phyloP scores from a whole-genome alignment of 2,888 invertebrate species.

The Andrena trimmerana region DNA sequence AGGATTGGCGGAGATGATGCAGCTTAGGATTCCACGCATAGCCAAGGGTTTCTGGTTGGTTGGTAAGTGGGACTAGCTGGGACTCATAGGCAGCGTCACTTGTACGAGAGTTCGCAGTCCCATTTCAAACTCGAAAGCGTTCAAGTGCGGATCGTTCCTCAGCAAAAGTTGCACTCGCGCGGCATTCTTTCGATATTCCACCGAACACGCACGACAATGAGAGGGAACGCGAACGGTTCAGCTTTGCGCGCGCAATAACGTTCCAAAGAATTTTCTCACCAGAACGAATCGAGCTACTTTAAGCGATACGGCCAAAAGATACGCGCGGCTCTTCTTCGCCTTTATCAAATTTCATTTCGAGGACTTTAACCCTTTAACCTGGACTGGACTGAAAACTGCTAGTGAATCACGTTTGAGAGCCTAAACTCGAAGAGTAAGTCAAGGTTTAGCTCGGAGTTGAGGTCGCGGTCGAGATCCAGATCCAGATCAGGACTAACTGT shows the following conservation, averaged over 20 bases:
- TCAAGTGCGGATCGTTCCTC: slow-evolving; percentile 63
- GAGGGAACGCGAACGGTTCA: not conserved
- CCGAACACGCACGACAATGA: slow-evolving; percentile 2
- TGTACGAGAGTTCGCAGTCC: slow-evolving; percentile 84
- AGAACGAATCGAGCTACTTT: too few species aligned
- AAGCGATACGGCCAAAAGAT: too few species aligned
- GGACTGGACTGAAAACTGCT: not conserved
- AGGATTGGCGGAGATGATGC: slow-evolving; percentile 81
- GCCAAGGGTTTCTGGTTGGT: slow-evolving; percentile 83
- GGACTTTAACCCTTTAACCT: not conserved
- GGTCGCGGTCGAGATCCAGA: slow-evolving; percentile 38
- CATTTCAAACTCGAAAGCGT: slow-evolving; percentile 81
- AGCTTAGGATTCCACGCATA: slow-evolving; percentile 82
- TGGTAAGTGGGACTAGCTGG: slow-evolving; percentile 85
- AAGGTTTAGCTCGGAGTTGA: not conserved
- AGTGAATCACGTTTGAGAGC: slow-evolving; percentile 6
- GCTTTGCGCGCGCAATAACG: not conserved
- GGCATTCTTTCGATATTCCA: slow-evolving; percentile 3
- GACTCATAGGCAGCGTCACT: slow-evolving; percentile 84
- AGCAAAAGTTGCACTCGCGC: not conserved
- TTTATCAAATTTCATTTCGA: not conserved
- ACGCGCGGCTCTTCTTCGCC: not conserved
- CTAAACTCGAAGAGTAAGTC: slow-evolving; percentile 23
- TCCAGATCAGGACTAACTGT: slow-evolving; percentile 39
- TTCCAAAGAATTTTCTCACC: not conserved